Evolutionary conservation across 1,140 invertebrate species (phyloP).

Genomic region (Orchestia grillus): DNA sequence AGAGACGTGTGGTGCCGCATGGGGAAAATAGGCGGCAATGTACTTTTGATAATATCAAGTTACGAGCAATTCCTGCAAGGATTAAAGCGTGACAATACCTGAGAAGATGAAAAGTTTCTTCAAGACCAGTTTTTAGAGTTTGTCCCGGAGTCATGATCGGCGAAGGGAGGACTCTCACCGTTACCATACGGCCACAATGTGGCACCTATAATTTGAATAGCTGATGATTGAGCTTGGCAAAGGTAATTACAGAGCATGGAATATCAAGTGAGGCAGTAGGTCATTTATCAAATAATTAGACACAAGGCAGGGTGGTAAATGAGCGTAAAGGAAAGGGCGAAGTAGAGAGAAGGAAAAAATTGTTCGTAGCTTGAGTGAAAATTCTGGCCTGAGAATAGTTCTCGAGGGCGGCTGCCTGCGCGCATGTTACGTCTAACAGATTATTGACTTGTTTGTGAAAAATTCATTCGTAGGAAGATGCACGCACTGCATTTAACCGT

Average conservation of each 20-base stretch:
- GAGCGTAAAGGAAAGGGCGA: slow-evolving; percentile 55
- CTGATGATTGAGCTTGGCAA: slow-evolving; percentile 55
- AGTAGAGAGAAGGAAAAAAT: slow-evolving; percentile 54
- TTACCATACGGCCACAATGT: slow-evolving; percentile 51
- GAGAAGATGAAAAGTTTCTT: slow-evolving; percentile 37
- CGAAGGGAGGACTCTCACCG: slow-evolving; percentile 36
- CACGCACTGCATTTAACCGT: not conserved
- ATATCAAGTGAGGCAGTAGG: slow-evolving; percentile 55
- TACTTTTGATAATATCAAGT: slow-evolving; percentile 29
- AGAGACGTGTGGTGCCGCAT: not conserved
- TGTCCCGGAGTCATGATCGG: slow-evolving; percentile 35
- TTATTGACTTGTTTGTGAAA: slow-evolving; percentile 45
- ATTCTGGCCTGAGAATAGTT: slow-evolving; percentile 21
- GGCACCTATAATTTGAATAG: slow-evolving; percentile 54
- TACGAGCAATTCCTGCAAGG: not conserved
- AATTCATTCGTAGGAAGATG: not conserved
- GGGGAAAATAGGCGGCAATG: not conserved
- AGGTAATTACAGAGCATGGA: slow-evolving; percentile 47
- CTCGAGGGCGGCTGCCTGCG: not conserved
- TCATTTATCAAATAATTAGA: slow-evolving; percentile 56
- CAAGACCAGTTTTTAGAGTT: slow-evolving; percentile 37
- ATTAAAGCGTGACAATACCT: slow-evolving; percentile 51
- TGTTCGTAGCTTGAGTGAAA: slow-evolving; percentile 22
- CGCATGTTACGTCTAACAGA: not conserved
- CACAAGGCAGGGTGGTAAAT: slow-evolving; percentile 56